These are phyloP conservation scores for Sisor rabdophorus DNA, from an alignment of 2,113 vertebrate species.

Conservation along the genomic window DNA sequence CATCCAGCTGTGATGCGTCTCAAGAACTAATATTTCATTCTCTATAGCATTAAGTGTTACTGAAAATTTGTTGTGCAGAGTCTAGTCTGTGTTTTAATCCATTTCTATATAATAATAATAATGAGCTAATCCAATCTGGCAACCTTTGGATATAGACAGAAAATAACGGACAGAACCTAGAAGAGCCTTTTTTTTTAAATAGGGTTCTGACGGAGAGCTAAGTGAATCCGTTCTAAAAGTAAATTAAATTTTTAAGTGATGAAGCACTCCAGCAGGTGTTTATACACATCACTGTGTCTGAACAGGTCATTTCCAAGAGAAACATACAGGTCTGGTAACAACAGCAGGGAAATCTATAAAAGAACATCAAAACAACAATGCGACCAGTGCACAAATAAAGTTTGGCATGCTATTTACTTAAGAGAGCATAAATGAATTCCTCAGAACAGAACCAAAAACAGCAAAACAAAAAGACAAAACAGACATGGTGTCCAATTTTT, in stretches of 20 bases:
- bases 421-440: background rate
- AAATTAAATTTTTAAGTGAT: background rate
- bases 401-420: constrained; percentile 36
- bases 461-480: constrained; percentile 28
- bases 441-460: constrained; percentile 26
- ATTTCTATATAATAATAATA: background rate
- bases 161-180: background rate
- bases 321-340: constrained; percentile 39
- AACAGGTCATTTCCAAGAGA: constrained; percentile 43
- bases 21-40: background rate
- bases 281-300: background rate
- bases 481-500: constrained; percentile 29
- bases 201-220: background rate
- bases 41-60: background rate
- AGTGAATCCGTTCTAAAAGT: background rate
- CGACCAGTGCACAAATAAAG: constrained; percentile 33
- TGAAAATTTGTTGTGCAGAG: background rate
- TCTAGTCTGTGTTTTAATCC: background rate
- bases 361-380: constrained; percentile 39
- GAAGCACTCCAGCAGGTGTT: background rate
- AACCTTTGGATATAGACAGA: background rate
- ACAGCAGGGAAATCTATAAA: constrained; percentile 31
- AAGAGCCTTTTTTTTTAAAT: background rate
- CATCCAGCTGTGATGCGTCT: constrained; percentile 28
- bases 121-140: constrained; percentile 7